These are phyloP conservation scores for Holacanthella duospinosa DNA, from an alignment of 2,888 invertebrate genomes.

Conservation along the genomic window DNA sequence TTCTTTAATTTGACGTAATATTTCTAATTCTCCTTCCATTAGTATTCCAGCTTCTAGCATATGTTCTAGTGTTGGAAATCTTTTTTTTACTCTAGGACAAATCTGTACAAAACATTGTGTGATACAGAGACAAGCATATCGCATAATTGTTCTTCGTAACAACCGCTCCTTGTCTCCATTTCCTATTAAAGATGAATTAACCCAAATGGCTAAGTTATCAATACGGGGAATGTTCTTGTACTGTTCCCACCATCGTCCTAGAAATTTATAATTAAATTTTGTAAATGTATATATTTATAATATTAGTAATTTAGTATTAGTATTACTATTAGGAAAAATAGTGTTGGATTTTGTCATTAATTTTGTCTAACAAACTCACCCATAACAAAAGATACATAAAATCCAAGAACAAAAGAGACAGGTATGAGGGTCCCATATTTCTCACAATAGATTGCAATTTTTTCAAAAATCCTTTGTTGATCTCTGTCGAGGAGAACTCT, in stretches of 20 bases:
- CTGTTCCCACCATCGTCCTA: conserved; percentile 86
- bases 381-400: conserved; percentile 87
- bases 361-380: background rate
- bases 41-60: conserved; percentile 1
- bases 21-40: background rate
- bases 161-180: conserved; percentile 42
- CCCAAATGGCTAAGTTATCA: conserved; percentile 72
- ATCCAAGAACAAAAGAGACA: conserved; percentile 83
- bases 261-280: conserved; percentile 49
- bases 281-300: background rate
- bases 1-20: background rate
- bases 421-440: conserved; percentile 80
- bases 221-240: conserved; percentile 75
- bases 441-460: conserved; percentile 71
- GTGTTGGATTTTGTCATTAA: background rate
- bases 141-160: conserved; percentile 2
- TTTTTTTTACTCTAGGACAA: conserved; percentile 4
- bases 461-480: conserved; percentile 68
- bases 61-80: conserved; percentile 7
- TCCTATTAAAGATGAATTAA: conserved; percentile 70
- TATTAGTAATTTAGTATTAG: too few species aligned
- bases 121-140: conserved; percentile 2
- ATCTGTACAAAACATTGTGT: conserved; percentile 2
- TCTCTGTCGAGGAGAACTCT: conserved; percentile 55
- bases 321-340: too few species aligned